These are phyloP conservation scores for Tribolium castaneum DNA, from an alignment of 1,140 invertebrate genomes.

Conservation along the genomic window DNA sequence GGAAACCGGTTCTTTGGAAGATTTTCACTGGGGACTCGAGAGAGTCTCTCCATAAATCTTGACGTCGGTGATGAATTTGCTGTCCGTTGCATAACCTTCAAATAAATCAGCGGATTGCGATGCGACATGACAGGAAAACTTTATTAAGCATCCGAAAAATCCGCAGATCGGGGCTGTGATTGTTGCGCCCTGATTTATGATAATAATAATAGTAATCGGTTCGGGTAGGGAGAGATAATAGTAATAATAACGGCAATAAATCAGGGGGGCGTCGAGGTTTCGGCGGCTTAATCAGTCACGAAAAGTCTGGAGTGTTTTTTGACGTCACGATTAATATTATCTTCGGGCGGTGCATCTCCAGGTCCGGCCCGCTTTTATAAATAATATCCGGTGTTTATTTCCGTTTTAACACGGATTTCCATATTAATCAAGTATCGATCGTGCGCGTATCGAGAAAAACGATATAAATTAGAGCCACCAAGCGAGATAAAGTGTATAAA, in stretches of 20 bases:
- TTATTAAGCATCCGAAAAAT: slow-evolving; percentile 15
- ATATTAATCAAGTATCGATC: slow-evolving; percentile 12
- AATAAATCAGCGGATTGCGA: slow-evolving; percentile 31
- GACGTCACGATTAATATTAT: slow-evolving; percentile 2
- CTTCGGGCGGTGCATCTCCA: background rate
- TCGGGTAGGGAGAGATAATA: too few species aligned
- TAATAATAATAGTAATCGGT: too few species aligned
- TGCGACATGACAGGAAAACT: slow-evolving; percentile 31
- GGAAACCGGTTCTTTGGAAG: background rate
- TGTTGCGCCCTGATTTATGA: background rate
- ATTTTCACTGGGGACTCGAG: background rate
- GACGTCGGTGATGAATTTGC: slow-evolving; percentile 28
- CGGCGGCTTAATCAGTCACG: too few species aligned
- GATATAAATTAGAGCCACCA: background rate
- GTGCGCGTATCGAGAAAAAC: background rate
- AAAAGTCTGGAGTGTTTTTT: background rate
- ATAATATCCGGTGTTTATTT: slow-evolving; percentile 6
- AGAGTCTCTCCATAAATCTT: slow-evolving; percentile 11
- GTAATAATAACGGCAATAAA: too few species aligned
- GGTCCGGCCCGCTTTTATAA: slow-evolving; percentile 14
- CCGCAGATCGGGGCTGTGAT: background rate
- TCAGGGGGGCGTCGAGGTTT: too few species aligned
- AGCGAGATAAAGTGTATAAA: slow-evolving; percentile 8
- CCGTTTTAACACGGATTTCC: background rate
- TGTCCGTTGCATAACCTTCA: slow-evolving; percentile 34